phyloP scores from a whole-genome alignment of 2,113 vertebrate species.

The Cephalopholis sonnerati region DNA sequence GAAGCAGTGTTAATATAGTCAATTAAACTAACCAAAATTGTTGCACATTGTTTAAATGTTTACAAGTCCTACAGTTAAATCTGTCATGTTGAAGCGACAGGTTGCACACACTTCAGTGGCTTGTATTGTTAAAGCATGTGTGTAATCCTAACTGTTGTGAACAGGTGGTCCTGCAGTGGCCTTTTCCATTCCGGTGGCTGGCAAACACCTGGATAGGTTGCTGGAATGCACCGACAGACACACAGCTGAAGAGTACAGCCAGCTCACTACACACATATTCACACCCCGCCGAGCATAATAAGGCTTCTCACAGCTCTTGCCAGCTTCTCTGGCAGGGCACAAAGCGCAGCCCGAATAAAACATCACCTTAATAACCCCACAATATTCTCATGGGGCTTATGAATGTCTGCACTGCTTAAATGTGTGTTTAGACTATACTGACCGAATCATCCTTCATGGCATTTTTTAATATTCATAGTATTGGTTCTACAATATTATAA shows the following conservation, averaged over 20 bases:
- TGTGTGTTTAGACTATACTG: background rate
- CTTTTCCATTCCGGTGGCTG: constrained; percentile 11
- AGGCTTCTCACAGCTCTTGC: constrained; percentile 35
- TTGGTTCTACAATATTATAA: background rate
- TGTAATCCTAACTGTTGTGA: constrained; percentile 39
- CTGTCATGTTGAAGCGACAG: background rate
- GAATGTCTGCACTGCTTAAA: constrained; percentile 12
- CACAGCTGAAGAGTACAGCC: constrained; percentile 27
- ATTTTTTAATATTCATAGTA: background rate
- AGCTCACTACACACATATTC: constrained; percentile 38
- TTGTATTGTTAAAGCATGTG: constrained; percentile 16
- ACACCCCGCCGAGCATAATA: constrained; percentile 48
- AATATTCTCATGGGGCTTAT: constrained; percentile 29
- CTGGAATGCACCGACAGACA: constrained; percentile 48
- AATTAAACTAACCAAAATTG: constrained; percentile 19
- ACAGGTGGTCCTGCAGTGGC: constrained; percentile 43
- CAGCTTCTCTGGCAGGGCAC: constrained; percentile 33
- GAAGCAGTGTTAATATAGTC: background rate
- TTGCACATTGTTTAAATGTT: background rate
- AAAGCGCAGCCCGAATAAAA: constrained; percentile 14
- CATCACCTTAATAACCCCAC: constrained; percentile 34
- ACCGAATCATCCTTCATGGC: background rate
- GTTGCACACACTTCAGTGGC: background rate
- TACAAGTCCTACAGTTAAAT: constrained; percentile 10
- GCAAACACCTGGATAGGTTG: constrained; percentile 46